Evolutionary conservation across 2,888 invertebrate genomes (phyloP).

Genomic region (Ecdyonurus torrentis): DNA sequence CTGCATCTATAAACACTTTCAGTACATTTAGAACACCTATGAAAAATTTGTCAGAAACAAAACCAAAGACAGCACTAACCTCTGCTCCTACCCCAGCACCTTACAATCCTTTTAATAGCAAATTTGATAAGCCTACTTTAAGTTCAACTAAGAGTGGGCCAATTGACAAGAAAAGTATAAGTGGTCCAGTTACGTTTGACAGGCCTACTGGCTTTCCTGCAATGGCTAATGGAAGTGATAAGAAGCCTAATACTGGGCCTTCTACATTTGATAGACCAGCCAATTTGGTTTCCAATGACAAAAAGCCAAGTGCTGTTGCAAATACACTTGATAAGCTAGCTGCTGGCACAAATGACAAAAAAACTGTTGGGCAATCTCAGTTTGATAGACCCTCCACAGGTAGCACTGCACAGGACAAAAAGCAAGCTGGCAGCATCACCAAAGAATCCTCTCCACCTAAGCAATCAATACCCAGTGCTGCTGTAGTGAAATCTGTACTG

Average conservation of each 20-base stretch:
- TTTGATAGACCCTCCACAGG: not conserved
- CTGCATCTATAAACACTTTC: not conserved
- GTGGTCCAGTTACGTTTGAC: not conserved
- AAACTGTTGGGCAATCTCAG: not conserved
- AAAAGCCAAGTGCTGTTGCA: not conserved
- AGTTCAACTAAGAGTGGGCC: not conserved
- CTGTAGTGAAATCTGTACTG: not conserved
- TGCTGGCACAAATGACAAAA: not conserved
- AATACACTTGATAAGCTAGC: not conserved
- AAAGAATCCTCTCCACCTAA: not conserved
- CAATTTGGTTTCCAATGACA: not conserved
- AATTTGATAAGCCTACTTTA: not conserved
- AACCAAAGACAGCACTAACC: constrained; percentile 10
- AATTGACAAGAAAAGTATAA: not conserved
- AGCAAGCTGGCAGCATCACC: not conserved
- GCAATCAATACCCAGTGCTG: not conserved
- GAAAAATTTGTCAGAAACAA: constrained; percentile 8
- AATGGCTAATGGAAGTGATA: not conserved
- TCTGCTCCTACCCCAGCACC: not conserved
- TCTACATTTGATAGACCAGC: not conserved
- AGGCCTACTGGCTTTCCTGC: not conserved
- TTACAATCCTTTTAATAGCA: not conserved
- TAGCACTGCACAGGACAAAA: not conserved
- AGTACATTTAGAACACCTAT: constrained; percentile 6
- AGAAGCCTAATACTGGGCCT: not conserved